Conservation (phyloP, 2,888 invertebrate genomes). For the Drosophila quinaria region DNA sequence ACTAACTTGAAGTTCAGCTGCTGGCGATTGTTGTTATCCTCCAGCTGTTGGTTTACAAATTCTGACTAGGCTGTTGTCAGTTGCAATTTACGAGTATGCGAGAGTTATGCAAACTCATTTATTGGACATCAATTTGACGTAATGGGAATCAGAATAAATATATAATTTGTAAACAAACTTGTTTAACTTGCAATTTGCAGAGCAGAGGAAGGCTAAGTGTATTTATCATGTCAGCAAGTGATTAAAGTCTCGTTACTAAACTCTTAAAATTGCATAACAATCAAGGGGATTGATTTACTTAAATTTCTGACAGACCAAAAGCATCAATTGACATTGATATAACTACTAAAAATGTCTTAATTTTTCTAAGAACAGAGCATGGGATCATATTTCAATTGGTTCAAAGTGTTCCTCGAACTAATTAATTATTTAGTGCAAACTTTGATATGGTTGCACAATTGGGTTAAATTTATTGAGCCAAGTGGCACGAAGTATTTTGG, state of each 20-base stretch:
- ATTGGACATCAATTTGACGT: conserved; percentile 76
- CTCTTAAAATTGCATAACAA: conserved; percentile 37
- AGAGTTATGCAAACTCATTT: conserved; percentile 72
- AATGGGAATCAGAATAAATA: conserved; percentile 58
- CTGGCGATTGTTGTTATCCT: conserved; percentile 79
- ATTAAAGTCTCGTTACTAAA: conserved; percentile 52
- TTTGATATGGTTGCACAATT: conserved; percentile 13
- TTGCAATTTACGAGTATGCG: conserved; percentile 64
- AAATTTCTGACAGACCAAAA: not conserved
- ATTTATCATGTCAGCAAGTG: conserved; percentile 53
- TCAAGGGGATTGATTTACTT: conserved; percentile 7
- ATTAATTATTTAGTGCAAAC: conserved; percentile 3
- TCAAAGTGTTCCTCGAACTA: not conserved
- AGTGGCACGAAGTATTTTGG: conserved; percentile 20
- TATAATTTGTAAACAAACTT: conserved; percentile 35
- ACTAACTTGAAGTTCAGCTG: conserved; percentile 36
- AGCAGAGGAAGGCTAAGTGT: not conserved
- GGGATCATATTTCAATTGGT: not conserved
- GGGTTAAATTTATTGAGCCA: conserved; percentile 6
- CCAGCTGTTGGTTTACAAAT: conserved; percentile 47
- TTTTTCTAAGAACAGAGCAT: not conserved
- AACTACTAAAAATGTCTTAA: not conserved
- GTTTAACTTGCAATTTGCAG: conserved; percentile 28
- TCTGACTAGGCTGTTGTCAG: conserved; percentile 20
- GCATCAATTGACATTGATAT: not conserved